Conservation (phyloP, 2,797 vertebrate species). For the Enteromius argenteus region DNA sequence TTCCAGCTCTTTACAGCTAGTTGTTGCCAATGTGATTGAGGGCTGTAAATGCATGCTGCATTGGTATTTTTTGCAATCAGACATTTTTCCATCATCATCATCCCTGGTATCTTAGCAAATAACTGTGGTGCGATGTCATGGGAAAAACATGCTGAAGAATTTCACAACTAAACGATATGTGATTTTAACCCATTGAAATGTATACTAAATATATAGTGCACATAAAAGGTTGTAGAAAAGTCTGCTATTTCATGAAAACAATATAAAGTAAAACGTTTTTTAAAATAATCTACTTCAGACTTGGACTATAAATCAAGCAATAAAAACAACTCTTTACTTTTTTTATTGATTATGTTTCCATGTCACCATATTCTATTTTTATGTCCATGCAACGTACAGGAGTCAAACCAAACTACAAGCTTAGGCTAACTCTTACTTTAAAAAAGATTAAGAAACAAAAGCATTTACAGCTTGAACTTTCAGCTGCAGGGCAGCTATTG, state of each 20-base stretch:
- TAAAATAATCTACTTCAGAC: background rate
- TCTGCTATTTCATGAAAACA: background rate
- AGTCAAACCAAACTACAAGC: background rate
- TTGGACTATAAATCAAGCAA: background rate
- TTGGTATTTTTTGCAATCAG: constrained; percentile 18
- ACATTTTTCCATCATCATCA: background rate
- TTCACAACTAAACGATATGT: background rate
- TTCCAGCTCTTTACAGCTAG: constrained; percentile 63
- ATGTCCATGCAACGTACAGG: background rate
- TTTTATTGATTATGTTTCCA: background rate
- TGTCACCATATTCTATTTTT: background rate
- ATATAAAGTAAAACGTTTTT: background rate
- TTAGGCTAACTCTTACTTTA: background rate
- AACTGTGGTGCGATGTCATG: background rate
- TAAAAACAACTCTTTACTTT: background rate
- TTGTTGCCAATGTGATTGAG: constrained; percentile 46
- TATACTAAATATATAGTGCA: background rate
- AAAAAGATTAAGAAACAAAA: background rate
- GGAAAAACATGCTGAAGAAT: background rate
- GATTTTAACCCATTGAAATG: background rate
- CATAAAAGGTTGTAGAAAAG: background rate
- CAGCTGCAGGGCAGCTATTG: constrained; percentile 50
- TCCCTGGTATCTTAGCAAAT: background rate
- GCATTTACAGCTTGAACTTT: constrained; percentile 59
- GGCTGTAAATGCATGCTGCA: constrained; percentile 31